Conservation (phyloP, 2,113 vertebrate genomes). For the Cyanocitta stelleri region DNA sequence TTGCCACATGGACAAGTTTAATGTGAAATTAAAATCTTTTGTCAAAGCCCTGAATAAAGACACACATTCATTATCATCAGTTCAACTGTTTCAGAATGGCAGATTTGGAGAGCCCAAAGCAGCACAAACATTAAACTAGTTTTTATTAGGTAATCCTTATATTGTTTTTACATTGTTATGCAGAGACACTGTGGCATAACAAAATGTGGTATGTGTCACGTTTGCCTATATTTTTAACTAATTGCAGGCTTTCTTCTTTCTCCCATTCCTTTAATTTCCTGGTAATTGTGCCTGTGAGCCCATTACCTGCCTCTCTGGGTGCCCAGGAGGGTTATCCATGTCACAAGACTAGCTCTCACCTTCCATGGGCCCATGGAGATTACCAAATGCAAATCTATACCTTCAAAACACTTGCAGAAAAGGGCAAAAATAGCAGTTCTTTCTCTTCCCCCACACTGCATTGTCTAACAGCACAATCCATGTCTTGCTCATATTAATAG, state of each 20-base stretch:
- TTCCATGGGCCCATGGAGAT: background rate
- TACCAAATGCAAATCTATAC: background rate
- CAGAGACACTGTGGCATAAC: background rate
- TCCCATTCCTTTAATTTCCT: background rate
- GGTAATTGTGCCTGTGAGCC: background rate
- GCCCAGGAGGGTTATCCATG: background rate
- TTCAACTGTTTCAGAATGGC: slow-evolving; percentile 39
- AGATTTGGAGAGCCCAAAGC: slow-evolving; percentile 48
- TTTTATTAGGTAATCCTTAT: slow-evolving; percentile 46
- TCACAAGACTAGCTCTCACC: background rate
- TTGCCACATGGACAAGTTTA: slow-evolving; percentile 31
- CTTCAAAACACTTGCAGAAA: background rate
- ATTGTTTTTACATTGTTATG: slow-evolving; percentile 43
- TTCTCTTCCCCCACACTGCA: too few relatives aligned
- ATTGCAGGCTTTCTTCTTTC: background rate
- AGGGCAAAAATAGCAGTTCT: background rate
- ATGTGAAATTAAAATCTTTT: slow-evolving; percentile 40
- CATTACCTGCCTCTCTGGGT: background rate
- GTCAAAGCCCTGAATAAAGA: slow-evolving; percentile 19
- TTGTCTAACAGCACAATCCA: background rate
- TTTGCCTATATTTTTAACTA: background rate
- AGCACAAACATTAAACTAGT: slow-evolving; percentile 48
- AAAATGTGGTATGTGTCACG: background rate
- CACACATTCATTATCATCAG: slow-evolving; percentile 56
- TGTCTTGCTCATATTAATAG: background rate